phyloP scores from a whole-genome alignment of 1,140 invertebrate species.

The Neuroterus valhalla region DNA sequence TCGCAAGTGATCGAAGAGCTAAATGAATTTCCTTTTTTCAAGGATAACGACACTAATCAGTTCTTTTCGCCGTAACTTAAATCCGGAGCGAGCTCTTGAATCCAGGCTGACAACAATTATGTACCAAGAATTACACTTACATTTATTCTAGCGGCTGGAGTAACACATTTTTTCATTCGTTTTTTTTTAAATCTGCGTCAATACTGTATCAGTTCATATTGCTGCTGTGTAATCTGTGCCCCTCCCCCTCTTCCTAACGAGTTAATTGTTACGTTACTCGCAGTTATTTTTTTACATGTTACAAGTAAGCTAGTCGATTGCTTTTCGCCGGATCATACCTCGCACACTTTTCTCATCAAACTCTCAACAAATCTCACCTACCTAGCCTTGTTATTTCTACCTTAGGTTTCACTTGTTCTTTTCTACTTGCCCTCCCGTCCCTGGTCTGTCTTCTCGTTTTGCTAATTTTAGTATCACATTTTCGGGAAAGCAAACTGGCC shows the following conservation, averaged over 20 bases:
- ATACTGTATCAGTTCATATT: slow-evolving; percentile 61
- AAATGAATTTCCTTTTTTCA: slow-evolving; percentile 22
- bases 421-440: slow-evolving; percentile 32
- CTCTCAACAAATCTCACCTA: slow-evolving; percentile 27
- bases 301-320: slow-evolving; percentile 25
- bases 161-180: slow-evolving; percentile 53
- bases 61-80: neutral
- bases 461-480: slow-evolving; percentile 66
- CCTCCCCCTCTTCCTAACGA: neutral
- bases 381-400: slow-evolving; percentile 15
- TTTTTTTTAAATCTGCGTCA: slow-evolving; percentile 50
- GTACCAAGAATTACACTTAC: slow-evolving; percentile 45
- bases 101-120: slow-evolving; percentile 40
- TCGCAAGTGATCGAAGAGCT: neutral
- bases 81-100: slow-evolving; percentile 36
- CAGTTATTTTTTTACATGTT: slow-evolving; percentile 27
- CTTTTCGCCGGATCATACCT: slow-evolving; percentile 32
- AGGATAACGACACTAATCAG: slow-evolving; percentile 27
- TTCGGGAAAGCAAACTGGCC: slow-evolving; percentile 56
- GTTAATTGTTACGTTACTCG: slow-evolving; percentile 22
- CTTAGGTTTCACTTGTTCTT: slow-evolving; percentile 35
- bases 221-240: slow-evolving; percentile 48
- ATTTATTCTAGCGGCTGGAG: slow-evolving; percentile 62
- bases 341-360: slow-evolving; percentile 17
- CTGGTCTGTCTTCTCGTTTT: slow-evolving; percentile 39